Evolutionary conservation across 1,140 invertebrate genomes (phyloP).

Genomic region (Macrocentrus cingulum): DNA sequence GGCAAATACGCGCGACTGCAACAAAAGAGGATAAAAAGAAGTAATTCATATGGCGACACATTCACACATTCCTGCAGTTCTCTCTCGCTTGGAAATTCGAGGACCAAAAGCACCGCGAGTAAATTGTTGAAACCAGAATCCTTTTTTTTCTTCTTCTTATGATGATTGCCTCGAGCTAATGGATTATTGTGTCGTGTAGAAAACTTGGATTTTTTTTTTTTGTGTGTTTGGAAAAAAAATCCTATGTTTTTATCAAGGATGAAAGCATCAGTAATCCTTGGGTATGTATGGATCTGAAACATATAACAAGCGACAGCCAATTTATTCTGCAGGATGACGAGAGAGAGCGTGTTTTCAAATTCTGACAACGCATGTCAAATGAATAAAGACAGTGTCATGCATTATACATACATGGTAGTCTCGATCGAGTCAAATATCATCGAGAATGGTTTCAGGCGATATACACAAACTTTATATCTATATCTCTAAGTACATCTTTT

Average conservation of each 20-base stretch:
- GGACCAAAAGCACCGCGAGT: constrained; percentile 2
- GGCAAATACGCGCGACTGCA: neutral
- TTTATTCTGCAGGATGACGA: constrained; percentile 1
- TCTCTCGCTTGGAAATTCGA: constrained; percentile 6
- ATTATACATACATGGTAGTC: constrained; percentile 21
- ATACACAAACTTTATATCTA: neutral
- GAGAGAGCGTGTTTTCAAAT: neutral
- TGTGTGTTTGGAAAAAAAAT: neutral
- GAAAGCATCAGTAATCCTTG: no score
- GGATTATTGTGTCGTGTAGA: neutral
- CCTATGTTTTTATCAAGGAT: no score
- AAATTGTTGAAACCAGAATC: constrained; percentile 18
- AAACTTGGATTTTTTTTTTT: neutral
- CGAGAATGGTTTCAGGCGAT: neutral
- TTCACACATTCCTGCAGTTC: constrained; percentile 8
- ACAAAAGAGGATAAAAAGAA: constrained; percentile 3
- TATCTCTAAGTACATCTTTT: no score
- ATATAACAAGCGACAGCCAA: neutral
- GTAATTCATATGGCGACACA: constrained; percentile 22
- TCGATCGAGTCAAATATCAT: constrained; percentile 5
- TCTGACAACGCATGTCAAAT: neutral
- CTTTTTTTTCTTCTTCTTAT: no score
- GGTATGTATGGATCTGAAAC: no score
- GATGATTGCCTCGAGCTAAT: neutral
- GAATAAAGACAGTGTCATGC: constrained; percentile 10